These are phyloP conservation scores for Drosophila chauvacae DNA, from an alignment of 1,140 invertebrate species.

Conservation along the genomic window DNA sequence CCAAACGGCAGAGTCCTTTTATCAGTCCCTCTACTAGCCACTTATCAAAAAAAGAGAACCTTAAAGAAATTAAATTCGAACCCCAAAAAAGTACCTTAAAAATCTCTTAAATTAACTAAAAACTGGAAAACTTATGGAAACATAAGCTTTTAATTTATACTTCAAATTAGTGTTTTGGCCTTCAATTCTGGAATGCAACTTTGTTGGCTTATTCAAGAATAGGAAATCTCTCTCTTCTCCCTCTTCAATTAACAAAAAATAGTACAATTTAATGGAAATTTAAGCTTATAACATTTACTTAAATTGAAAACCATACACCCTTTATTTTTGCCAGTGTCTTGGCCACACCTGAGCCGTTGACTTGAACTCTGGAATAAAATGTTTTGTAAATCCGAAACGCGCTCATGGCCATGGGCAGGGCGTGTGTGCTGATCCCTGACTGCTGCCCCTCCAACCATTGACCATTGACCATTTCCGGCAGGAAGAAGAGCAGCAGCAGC, in stretches of 20 bases:
- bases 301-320: background rate
- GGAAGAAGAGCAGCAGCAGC: background rate
- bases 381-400: slow-evolving; percentile 80
- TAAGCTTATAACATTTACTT: background rate
- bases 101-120: background rate
- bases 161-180: background rate
- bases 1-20: no score
- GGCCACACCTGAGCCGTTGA: slow-evolving; percentile 48
- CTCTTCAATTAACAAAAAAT: background rate
- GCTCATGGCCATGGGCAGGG: slow-evolving; percentile 10
- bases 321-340: slow-evolving; percentile 3
- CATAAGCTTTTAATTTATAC: background rate
- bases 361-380: slow-evolving; percentile 73
- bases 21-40: no score
- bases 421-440: slow-evolving; percentile 14
- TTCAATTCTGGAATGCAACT: no score
- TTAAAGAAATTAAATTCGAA: background rate
- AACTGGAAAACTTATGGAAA: background rate
- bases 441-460: background rate
- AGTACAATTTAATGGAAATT: no score
- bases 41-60: no score
- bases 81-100: background rate
- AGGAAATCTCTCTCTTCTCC: background rate
- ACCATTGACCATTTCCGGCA: slow-evolving; percentile 23
- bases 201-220: no score